Base-by-base conservation (phyloP, 1,140 invertebrate species). In the Drosophila virilis region DNA sequence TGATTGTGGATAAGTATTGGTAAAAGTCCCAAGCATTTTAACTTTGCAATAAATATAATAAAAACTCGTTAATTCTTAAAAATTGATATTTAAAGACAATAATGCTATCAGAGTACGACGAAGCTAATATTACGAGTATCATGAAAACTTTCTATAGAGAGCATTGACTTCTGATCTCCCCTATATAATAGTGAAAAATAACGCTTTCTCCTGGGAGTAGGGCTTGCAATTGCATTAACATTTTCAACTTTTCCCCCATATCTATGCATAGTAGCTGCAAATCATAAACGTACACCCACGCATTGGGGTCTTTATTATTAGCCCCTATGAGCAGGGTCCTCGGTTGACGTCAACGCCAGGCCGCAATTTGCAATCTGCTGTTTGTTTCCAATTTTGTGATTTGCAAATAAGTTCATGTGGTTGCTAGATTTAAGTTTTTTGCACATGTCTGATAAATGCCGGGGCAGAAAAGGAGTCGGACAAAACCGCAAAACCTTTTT, bases 341-440 rank as follows among this genome's bases (percentile, higher is more conserved):
- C n/a, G 10, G 17, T 10, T 22, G 28, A 17, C 9, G 9, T 10
- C 12, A 17, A 1, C 37, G 13, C 69, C 45, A n/a, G 57, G 48
- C 57, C 68, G 15, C 79, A 86, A 77, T 79, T 88, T 71, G 73
- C 83, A 88, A 88, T 80, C 72, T 88, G 83, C 61, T 86, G 70
- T 77, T 64, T 62, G 58, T 61, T 50, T 58, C 51, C 1, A 45
- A 57, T 6, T n/a, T n/a, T 55, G 45, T 38, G 4, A 38, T 48
- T 32, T 65, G 50, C n/a, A 50, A 72, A 72, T 70, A 68, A 52
- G n/a, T 58, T 52, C 4, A 57, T 74, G 72, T 59, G 73, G 76
- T 71, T 72, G 33, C 45, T 43, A 54, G 59, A 65, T 55, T 35
- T 32, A n/a, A 32, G 33, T 52, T 43, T 65, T 65, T 59, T 48